These are phyloP conservation scores for Coronaproctus castanopsis DNA, from an alignment of 2,888 invertebrate species.

Conservation along the genomic window DNA sequence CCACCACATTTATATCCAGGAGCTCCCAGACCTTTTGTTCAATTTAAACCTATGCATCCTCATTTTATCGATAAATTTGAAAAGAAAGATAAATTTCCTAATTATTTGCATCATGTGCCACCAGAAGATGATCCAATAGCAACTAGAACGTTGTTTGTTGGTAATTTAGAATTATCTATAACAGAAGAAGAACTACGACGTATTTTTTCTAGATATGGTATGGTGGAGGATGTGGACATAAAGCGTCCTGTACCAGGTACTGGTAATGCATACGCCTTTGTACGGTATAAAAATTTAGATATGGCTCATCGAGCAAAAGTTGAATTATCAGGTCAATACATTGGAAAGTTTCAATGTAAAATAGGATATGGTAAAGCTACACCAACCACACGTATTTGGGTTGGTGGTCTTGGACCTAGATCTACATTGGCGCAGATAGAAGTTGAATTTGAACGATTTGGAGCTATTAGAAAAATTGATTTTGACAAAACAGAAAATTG, in stretches of 20 bases:
- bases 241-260: constrained; percentile 89
- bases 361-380: constrained; percentile 98
- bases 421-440: constrained; percentile 83
- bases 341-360: constrained; percentile 95
- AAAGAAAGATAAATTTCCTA: constrained; percentile 89
- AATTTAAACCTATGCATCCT: background rate
- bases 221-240: constrained; percentile 96
- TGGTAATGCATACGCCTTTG: constrained; percentile 93
- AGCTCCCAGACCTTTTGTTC: background rate
- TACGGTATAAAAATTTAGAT: constrained; percentile 83
- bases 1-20: constrained; percentile 29
- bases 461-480: constrained; percentile 94
- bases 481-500: constrained; percentile 85
- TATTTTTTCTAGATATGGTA: constrained; percentile 86
- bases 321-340: constrained; percentile 86
- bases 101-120: constrained; percentile 81
- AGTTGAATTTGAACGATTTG: constrained; percentile 90
- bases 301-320: constrained; percentile 90
- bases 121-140: constrained; percentile 93
- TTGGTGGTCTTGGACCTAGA: constrained; percentile 91
- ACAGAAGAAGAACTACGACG: constrained; percentile 85
- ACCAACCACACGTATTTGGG: constrained; percentile 90
- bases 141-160: constrained; percentile 89
- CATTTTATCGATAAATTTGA: constrained; percentile 23
- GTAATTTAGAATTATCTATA: constrained; percentile 90